Evolutionary conservation across 1,140 invertebrate species (phyloP), one percentile per base, ranked within the genome.

Genomic region (Anthonomus grandis): DNA sequence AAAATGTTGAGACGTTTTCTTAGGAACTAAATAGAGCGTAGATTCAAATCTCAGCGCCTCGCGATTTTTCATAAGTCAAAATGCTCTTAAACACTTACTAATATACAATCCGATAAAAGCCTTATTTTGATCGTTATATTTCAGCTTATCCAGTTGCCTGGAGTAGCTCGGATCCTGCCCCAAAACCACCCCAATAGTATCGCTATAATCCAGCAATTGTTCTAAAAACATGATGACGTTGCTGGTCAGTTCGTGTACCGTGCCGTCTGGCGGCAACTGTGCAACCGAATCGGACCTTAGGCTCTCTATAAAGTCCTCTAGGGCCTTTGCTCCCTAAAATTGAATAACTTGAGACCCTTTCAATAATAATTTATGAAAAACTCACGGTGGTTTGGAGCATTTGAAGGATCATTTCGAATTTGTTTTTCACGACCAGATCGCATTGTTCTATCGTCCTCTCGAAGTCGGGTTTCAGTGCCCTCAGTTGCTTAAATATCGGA

Each of bases 261-360:
- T 98, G 53, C 95, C 95, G 80, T 98, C 95, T 73, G 87, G 90
- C 0, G 95, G 93, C 66, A 95, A 81, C 62, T 86, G 85, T 3
- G 86, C 83, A 25, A 89, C 87, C 9, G 83, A 83, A 71, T 97
- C 93, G 55, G 84, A 85, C 66, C 91, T 83, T 39, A 97, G 85
- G 64, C 86, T 91, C 67, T 96, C 93, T 44, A 93, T 84, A 72
- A 97, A 97, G 66, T 95, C 92, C 73, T 97, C 94, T 58, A 97
- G 76, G 17, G 90, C 89, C 76, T 91, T 91, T 23, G 86, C 82
- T 39, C 90, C 91, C 90, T 93, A 64, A 59, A 46, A 45, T 39
- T 10, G 51, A 1, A 37, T 17, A n/a, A n/a, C n/a, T n/a, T n/a
- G n/a, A n/a, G n/a, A 19, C 24, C 39, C n/a, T 48, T n/a, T 1